Evolutionary conservation across 2,797 vertebrate genomes (phyloP), one percentile per base, ranked within the genome.

Genomic region (Pseudochromis fuscus): DNA sequence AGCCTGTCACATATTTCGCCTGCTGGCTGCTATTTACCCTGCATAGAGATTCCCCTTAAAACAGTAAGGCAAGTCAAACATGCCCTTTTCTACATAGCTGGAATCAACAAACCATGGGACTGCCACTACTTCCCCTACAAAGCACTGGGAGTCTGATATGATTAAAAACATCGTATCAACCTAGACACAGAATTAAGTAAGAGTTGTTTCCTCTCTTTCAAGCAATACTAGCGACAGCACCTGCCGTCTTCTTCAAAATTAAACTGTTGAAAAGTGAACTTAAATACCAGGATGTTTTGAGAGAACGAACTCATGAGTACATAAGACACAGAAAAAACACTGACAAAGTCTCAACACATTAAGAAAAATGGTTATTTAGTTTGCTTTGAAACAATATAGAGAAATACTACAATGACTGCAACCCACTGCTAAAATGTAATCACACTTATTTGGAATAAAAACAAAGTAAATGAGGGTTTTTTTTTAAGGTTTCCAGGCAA

Each of bases 21-120:
- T 93, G 82, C 85, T 84, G 87, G 86, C 89, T 92, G 92, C 91
- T 93, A 95, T 96, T 96, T 97, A 95, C 96, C 94, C 95, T 95
- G 92, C 91, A 89, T 88, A 94, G 94, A 94, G 94, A 90, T 95
- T 95, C 95, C 93, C 85, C 84, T 91, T 86, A 92, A 94, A 93
- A 94, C 91, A 94, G 90, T 90, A 89, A 88, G 86, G 92, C 87
- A 90, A 93, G 86, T 93, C 92, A 94, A 93, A 94, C 91, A 94
- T 94, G 92, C 90, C 92, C 93, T 94, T 94, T 93, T 83, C 85
- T 78, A 73, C 77, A 84, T 77, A 62, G 87, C 87, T 83, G 84
- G 83, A 86, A 89, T 90, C 87, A 89, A 84, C 89, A 87, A 82
- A 87, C 91, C 86, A 90, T 70, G 87, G 89, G 91, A 92, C 88